phyloP scores from a whole-genome alignment of 2,888 invertebrate genomes.

The Pedicia rivosa region DNA sequence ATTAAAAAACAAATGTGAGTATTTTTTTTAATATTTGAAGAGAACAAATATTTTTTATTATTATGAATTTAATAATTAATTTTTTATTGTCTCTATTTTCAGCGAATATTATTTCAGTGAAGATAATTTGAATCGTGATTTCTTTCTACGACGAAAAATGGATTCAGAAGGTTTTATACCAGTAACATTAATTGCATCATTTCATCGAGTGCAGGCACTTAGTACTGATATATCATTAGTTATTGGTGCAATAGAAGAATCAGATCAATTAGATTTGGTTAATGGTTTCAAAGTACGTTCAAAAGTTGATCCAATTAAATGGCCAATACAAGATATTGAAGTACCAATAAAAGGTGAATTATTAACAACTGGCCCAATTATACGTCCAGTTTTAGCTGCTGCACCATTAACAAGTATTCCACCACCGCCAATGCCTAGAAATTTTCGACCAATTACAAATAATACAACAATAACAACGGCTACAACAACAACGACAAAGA shows the following conservation, averaged over 20 bases:
- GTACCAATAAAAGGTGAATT: conserved; percentile 13
- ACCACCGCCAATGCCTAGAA: conserved; percentile 53
- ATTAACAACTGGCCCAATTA: not conserved
- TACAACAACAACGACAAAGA: not conserved
- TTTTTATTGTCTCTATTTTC: conserved; percentile 25
- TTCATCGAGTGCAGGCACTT: conserved; percentile 80
- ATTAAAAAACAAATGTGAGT: conserved; percentile 86
- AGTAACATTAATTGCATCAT: conserved; percentile 85
- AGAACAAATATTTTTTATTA: conserved; percentile 1
- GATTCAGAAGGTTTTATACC: conserved; percentile 85
- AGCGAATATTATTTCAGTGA: conserved; percentile 99
- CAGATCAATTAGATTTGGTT: conserved; percentile 69
- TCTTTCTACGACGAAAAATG: conserved; percentile 96
- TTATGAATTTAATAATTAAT: conserved; percentile 5
- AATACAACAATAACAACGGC: not conserved
- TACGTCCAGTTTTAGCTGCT: conserved; percentile 32
- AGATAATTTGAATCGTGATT: conserved; percentile 88
- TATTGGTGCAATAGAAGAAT: conserved; percentile 69
- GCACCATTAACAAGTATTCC: conserved; percentile 49
- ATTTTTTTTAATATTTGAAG: conserved; percentile 7
- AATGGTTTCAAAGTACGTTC: conserved; percentile 69
- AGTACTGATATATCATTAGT: conserved; percentile 74
- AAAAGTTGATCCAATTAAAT: conserved; percentile 62
- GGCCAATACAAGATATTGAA: conserved; percentile 52
- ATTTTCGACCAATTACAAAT: conserved; percentile 20